Evolutionary conservation across 2,113 vertebrate species (phyloP).

Genomic region (Romanogobio albipinnatus): DNA sequence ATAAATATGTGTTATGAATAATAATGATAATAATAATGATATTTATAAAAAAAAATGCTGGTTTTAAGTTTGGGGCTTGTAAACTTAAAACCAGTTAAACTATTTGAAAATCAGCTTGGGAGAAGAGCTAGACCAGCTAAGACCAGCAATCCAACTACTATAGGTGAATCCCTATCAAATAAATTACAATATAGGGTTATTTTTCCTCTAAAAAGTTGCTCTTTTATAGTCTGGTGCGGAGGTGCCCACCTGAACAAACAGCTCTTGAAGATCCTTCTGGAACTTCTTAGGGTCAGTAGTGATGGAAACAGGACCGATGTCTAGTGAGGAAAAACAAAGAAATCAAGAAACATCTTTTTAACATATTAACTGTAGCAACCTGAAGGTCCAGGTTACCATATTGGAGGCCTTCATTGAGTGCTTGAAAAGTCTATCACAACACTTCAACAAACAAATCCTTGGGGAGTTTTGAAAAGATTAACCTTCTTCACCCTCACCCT

Average conservation of each 20-base stretch:
- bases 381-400: not conserved
- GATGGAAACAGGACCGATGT: slow-evolving; percentile 88
- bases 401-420: not conserved
- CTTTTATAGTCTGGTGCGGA: not conserved
- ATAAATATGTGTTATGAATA: not conserved
- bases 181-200: not conserved
- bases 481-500: slow-evolving; percentile 7
- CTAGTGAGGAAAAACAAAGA: slow-evolving; percentile 66
- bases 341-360: slow-evolving; percentile 2
- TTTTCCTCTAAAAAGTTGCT: not conserved
- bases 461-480: slow-evolving; percentile 19
- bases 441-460: not conserved
- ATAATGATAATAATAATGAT: not conserved
- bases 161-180: not conserved
- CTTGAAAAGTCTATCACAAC: not conserved
- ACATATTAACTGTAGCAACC: not conserved
- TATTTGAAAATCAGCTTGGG: not conserved
- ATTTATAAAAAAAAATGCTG: not conserved
- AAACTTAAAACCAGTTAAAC: not conserved
- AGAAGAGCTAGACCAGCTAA: not conserved
- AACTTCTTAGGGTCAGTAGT: slow-evolving; percentile 86
- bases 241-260: slow-evolving; percentile 88
- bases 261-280: slow-evolving; percentile 85
- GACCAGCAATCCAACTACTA: not conserved
- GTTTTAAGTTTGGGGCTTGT: not conserved